A percentile compares a stretch with the other conserved stretches of the same genome.
Evolutionary conservation across 2,888 invertebrate species (phyloP).

Genomic region (Andrena chrysosceles): DNA sequence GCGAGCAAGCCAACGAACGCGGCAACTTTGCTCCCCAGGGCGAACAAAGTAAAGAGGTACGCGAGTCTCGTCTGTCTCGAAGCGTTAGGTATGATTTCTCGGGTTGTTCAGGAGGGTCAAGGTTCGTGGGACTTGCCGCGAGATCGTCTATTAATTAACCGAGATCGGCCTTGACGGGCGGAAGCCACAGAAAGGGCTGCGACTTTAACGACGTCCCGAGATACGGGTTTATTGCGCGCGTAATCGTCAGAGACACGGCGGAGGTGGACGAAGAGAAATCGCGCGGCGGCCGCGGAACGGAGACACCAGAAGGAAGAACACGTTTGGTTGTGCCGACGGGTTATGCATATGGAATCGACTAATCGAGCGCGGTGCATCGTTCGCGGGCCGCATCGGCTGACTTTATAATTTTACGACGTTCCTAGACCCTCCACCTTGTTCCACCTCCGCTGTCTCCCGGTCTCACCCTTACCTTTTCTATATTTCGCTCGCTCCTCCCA

Average conservation of each 20-base stretch:
- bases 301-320: conserved; percentile 44
- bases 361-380: conserved; percentile 74
- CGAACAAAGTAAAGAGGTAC: too few relatives aligned
- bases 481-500: conserved; percentile 29
- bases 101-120: conserved; percentile 6
- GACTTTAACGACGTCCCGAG: conserved; percentile 59
- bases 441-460: conserved; percentile 35
- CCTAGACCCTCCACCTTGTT: conserved; percentile 62
- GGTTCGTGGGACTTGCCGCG: conserved; percentile 31
- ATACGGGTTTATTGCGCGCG: conserved; percentile 71
- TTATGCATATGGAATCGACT: conserved; percentile 79
- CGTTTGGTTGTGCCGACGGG: conserved; percentile 59
- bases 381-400: conserved; percentile 68
- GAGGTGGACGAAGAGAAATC: not conserved
- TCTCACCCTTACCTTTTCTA: not conserved
- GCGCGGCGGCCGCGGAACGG: not conserved
- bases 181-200: conserved; percentile 44
- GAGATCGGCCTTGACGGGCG: conserved; percentile 50
- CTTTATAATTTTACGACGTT: conserved; percentile 81
- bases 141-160: conserved; percentile 61
- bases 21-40: too few relatives aligned
- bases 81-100: not conserved
- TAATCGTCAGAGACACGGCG: conserved; percentile 61
- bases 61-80: not conserved
- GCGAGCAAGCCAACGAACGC: not conserved